Evolutionary conservation across 2,113 vertebrate species (phyloP), one percentile per base, ranked within the genome.

Genomic region (Calidris pygmaea): DNA sequence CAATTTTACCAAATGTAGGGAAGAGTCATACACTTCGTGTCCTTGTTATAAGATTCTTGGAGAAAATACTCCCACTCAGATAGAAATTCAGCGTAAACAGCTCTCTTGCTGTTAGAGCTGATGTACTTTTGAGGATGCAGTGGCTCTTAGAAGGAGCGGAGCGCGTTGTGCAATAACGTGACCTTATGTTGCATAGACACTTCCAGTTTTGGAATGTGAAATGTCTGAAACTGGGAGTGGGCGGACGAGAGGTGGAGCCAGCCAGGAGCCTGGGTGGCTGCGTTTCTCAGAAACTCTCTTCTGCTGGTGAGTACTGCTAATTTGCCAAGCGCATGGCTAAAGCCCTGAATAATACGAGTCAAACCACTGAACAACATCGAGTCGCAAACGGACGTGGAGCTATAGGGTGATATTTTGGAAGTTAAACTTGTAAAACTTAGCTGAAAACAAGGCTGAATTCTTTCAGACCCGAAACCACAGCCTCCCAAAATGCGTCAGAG

Each of bases 191-290:
- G 55, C 63, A 72, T 90, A 95, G 87, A 62, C 85, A 66, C 97
- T 95, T 96, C 96, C 93, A 97, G 91, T 95, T 97, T 97, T 97
- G 97, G 95, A 97, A 97, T 96, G 97, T 4, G 87, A 96, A 95
- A 91, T 95, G 96, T 97, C 94, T 97, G 95, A 97, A 97, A 97
- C 94, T 95, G 96, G 96, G 96, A 97, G 96, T 95, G 93, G 96
- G 95, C 0, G 94, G 95, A 96, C 67, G 50, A 89, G 96, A 96
- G 95, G 96, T 96, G 96, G 96, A 91, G 95, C 87, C 92, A 90
- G 85, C 34, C 79, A 89, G 97, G 82, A 97, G 96, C 93, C 96
- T 85, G 91, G 70, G 89, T 93, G 94, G 89, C 93, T 97, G 86
- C 1, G 32, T 96, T 96, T 96, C 92, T 95, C 89, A 96, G 94